Conservation (phyloP, 2,888 invertebrate species). For the Rhorus exstirpatorius region DNA sequence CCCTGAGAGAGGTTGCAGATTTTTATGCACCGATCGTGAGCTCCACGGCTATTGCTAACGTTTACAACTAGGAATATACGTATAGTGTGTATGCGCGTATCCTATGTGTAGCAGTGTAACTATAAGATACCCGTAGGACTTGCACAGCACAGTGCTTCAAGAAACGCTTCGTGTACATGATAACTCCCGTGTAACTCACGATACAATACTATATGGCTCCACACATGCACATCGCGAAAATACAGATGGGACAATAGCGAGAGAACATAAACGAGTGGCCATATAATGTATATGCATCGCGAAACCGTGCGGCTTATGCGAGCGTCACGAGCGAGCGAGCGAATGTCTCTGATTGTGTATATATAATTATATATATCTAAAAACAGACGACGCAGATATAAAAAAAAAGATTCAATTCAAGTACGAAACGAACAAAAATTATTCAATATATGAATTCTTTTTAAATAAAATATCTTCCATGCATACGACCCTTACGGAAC, state of each 20-base stretch:
- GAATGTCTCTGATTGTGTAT: conserved; percentile 2
- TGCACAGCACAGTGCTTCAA: conserved; percentile 53
- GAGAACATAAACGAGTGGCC: conserved; percentile 38
- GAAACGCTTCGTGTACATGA: conserved; percentile 58
- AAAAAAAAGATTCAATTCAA: conserved; percentile 19
- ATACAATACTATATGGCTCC: conserved; percentile 30
- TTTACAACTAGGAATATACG: conserved; percentile 25
- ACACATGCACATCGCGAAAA: conserved; percentile 8
- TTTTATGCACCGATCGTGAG: conserved; percentile 56
- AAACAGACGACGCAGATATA: not conserved
- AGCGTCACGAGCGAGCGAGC: conserved; percentile 50
- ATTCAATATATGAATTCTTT: too few relatives aligned
- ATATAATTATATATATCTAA: not conserved
- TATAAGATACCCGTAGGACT: conserved; percentile 41
- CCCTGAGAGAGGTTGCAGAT: conserved; percentile 55
- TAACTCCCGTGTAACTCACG: conserved; percentile 59
- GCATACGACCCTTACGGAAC: too few relatives aligned
- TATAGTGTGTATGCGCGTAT: not conserved
- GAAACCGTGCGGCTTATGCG: conserved; percentile 60
- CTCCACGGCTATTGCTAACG: conserved; percentile 40
- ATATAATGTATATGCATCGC: conserved; percentile 58
- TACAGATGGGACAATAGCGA: not conserved
- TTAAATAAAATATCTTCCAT: too few relatives aligned
- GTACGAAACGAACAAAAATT: too few relatives aligned
- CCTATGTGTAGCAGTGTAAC: conserved; percentile 20